Base-by-base conservation (phyloP, 2,113 vertebrate genomes). In the Empidonax alnorum region DNA sequence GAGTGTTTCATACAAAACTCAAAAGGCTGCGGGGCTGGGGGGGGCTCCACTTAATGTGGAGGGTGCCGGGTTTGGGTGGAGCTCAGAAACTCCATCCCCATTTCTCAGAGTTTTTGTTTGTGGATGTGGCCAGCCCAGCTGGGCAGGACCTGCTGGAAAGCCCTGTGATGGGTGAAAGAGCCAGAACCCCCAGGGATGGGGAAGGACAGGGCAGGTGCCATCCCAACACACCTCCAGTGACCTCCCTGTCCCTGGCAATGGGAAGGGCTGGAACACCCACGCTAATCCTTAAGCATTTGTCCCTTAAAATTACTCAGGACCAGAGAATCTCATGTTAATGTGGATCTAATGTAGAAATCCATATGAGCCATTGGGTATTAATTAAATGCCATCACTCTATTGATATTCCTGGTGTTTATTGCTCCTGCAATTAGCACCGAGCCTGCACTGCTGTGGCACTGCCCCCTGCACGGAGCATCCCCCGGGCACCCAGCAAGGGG, bases 271-370 rank as follows among this genome's bases (percentile, higher is more conserved):
- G 21, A 73, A 50, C n/a, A 7, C n/a, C 41, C 7, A 10, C 7
- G 1, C 65, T 53, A 52, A 90, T 46, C 73, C 37, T 20, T 2
- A 18, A 58, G 39, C 50, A 9, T 86, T 90, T 87, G 83, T 59
- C 90, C 87, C 96, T 90, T 77, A 74, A 83, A 24, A 24, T 65
- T 55, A 12, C 91, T 85, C 22, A 6, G 33, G 75, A 95, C 93
- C 96, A 86, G 97, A 81, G 65, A 35, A 68, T 71, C 92, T 78
- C 94, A 25, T 10, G 55, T 89, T 95, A 97, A 96, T 84, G 94
- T 69, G 94, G 73, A 82, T 94, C 95, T 97, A 93, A 96, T 84
- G 94, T 24, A 88, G 94, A 97, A 97, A 97, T 95, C 97, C 92
- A 94, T 93, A 87, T 8, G 80, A 97, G 92, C 89, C 93, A 50